Conservation (phyloP, 2,797 vertebrate species). For the Halcyon smyrnensis region DNA sequence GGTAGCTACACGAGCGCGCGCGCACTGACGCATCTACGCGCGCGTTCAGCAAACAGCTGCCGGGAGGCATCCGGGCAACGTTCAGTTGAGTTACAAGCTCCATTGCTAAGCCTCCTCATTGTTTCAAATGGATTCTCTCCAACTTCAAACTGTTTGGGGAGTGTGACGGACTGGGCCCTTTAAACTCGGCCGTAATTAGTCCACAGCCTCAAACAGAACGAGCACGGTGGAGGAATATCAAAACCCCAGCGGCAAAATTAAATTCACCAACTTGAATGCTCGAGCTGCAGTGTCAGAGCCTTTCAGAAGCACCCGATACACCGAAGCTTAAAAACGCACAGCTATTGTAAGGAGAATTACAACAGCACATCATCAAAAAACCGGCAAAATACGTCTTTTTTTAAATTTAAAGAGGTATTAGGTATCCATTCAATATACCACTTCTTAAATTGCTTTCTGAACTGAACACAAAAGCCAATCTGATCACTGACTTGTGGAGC, state of each 20-base stretch:
- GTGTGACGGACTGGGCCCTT: conserved; percentile 68
- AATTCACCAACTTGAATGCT: conserved; percentile 22
- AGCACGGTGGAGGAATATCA: conserved; percentile 67
- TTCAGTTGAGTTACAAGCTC: conserved; percentile 33
- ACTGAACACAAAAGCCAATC: conserved; percentile 51
- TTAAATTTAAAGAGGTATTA: not conserved
- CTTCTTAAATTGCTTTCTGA: conserved; percentile 62
- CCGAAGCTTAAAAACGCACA: not conserved
- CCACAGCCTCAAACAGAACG: conserved; percentile 62
- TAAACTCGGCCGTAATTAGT: conserved; percentile 71
- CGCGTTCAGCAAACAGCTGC: not conserved
- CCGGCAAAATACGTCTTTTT: not conserved
- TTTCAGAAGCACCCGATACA: not conserved
- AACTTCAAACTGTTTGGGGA: conserved; percentile 66
- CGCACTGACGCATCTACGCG: not conserved
- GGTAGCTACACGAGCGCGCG: not conserved
- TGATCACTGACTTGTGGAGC: conserved; percentile 20
- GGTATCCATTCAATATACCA: conserved; percentile 30
- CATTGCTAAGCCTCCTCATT: conserved; percentile 31
- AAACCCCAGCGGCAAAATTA: conserved; percentile 61
- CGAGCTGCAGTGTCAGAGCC: not conserved
- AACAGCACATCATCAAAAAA: not conserved
- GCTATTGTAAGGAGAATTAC: not conserved
- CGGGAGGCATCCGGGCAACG: conserved; percentile 47
- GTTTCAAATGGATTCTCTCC: conserved; percentile 75